A percentile compares a stretch with the other conserved stretches of the same genome.
These are phyloP conservation scores for Cerceris rybyensis DNA, from an alignment of 2,888 invertebrate genomes.

Conservation along the genomic window DNA sequence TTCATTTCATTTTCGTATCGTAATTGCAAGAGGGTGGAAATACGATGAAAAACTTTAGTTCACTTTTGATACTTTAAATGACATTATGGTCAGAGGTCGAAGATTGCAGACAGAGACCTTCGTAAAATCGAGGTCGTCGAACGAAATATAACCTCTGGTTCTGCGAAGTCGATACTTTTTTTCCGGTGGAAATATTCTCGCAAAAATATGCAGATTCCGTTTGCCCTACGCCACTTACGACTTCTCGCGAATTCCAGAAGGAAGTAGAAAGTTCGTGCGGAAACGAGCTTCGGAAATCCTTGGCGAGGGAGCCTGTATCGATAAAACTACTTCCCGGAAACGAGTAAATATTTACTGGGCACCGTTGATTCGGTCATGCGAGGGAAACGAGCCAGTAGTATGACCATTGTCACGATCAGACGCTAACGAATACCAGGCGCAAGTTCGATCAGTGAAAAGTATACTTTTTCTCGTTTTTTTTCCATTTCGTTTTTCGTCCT, in stretches of 20 bases:
- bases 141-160: too few relatives aligned
- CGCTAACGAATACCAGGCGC: slow-evolving; percentile 76
- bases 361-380: slow-evolving; percentile 38
- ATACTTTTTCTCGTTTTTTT: background rate
- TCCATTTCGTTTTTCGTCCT: background rate
- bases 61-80: too few relatives aligned
- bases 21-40: background rate
- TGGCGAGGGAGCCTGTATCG: slow-evolving; percentile 36
- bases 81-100: too few relatives aligned
- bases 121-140: too few relatives aligned
- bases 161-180: too few relatives aligned
- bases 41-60: too few relatives aligned
- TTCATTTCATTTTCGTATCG: background rate
- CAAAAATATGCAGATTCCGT: too few relatives aligned
- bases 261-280: slow-evolving; percentile 15
- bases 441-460: slow-evolving; percentile 47
- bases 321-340: slow-evolving; percentile 48
- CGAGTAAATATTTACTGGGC: slow-evolving; percentile 74
- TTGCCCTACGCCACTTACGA: background rate
- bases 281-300: slow-evolving; percentile 18
- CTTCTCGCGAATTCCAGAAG: background rate
- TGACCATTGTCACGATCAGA: slow-evolving; percentile 71
- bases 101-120: too few relatives aligned
- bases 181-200: too few relatives aligned
- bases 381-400: slow-evolving; percentile 36